phyloP scores from a whole-genome alignment of 2,113 vertebrate species.

The Colistium nudipinnis region DNA sequence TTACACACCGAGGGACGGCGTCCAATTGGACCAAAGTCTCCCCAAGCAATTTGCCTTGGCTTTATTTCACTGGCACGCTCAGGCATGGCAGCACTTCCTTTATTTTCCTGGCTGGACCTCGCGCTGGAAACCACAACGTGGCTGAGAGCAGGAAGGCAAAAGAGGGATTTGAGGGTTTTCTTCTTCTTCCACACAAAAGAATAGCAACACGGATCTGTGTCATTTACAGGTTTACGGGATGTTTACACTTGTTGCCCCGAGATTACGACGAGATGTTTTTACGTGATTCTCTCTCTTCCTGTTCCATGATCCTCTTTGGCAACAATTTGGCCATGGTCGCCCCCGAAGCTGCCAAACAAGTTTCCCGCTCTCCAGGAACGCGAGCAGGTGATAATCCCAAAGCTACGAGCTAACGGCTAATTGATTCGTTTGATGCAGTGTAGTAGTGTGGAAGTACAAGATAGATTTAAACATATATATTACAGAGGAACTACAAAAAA shows the following conservation, averaged over 20 bases:
- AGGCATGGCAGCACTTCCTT: constrained; percentile 74
- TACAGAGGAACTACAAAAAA: constrained; percentile 3
- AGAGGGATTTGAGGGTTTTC: constrained; percentile 62
- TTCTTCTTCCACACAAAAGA: constrained; percentile 68
- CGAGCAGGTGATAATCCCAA: constrained; percentile 59
- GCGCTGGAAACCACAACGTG: constrained; percentile 74
- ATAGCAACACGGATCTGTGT: constrained; percentile 71
- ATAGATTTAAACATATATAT: neutral
- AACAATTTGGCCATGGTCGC: constrained; percentile 59
- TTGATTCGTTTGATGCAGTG: constrained; percentile 29
- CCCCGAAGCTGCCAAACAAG: constrained; percentile 72
- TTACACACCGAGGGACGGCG: constrained; percentile 81
- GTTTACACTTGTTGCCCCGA: constrained; percentile 73
- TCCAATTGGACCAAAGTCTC: constrained; percentile 84
- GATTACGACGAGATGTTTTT: constrained; percentile 71
- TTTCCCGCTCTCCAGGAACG: constrained; percentile 64
- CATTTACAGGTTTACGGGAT: constrained; percentile 70
- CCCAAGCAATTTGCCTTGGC: constrained; percentile 82
- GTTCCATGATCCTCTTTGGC: constrained; percentile 56
- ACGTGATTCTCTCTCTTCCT: too few relatives aligned
- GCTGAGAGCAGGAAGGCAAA: constrained; percentile 64
- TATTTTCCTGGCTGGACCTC: constrained; percentile 81
- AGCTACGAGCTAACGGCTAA: constrained; percentile 64
- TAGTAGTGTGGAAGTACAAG: too few relatives aligned
- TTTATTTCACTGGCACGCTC: constrained; percentile 79